These are phyloP conservation scores for Cavia porcellus DNA, from an alignment of 2,113 vertebrate genomes.

Conservation along the genomic window DNA sequence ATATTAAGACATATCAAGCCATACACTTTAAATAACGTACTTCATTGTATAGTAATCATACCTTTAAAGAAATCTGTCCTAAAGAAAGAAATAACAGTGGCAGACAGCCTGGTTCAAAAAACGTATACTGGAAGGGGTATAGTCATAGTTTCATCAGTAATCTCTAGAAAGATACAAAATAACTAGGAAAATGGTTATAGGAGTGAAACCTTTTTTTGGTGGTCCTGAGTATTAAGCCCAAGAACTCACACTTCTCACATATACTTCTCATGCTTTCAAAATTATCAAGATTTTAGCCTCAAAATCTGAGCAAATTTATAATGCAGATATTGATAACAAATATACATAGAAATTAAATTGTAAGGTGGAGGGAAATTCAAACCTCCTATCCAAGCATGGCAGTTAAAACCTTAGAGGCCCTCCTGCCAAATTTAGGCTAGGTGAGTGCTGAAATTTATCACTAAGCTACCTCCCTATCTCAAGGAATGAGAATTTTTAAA, in stretches of 20 bases:
- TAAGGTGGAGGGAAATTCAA: conserved; percentile 8
- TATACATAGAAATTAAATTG: neutral
- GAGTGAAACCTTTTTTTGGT: neutral
- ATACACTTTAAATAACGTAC: neutral
- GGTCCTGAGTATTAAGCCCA: neutral
- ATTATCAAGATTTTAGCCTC: neutral
- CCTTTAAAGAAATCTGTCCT: neutral
- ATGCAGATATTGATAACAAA: conserved; percentile 21
- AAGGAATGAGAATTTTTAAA: neutral
- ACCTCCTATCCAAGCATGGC: neutral
- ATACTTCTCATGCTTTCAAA: neutral
- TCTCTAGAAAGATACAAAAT: neutral
- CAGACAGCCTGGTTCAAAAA: neutral
- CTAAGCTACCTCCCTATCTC: neutral
- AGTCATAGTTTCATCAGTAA: neutral
- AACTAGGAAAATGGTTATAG: neutral
- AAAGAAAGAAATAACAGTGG: neutral
- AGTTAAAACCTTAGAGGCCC: neutral
- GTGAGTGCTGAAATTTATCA: neutral
- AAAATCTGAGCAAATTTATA: neutral
- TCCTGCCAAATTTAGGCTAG: neutral
- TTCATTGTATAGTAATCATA: neutral
- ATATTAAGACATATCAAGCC: neutral
- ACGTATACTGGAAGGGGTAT: neutral
- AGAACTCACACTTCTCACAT: neutral